These are phyloP conservation scores for Theonella swinhoei DNA, from an alignment of 37 sponge, comb jelly and placozoan species.

Conservation along the genomic window DNA sequence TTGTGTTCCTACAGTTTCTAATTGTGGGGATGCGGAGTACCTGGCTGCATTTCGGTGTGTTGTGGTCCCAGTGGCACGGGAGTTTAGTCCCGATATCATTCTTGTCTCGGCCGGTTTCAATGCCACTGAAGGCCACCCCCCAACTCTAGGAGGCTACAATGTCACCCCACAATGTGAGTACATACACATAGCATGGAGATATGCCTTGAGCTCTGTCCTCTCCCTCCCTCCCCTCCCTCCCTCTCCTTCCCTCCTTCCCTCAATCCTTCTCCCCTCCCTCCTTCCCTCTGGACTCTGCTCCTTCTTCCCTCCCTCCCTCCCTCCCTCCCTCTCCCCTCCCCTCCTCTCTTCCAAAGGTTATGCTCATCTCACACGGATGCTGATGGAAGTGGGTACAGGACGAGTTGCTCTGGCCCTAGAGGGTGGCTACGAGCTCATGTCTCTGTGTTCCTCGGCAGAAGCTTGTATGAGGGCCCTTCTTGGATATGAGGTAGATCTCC, in stretches of 20 bases:
- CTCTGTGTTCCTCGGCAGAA: conserved; percentile 86
- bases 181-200: too few species aligned
- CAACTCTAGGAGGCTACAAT: conserved; percentile 83
- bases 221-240: neutral
- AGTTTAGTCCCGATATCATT: conserved; percentile 86
- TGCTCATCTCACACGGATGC: conserved; percentile 79
- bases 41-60: conserved; percentile 90
- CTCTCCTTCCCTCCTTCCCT: neutral
- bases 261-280: neutral
- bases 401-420: conserved; percentile 90
- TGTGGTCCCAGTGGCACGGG: conserved; percentile 72
- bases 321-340: neutral
- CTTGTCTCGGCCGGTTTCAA: conserved; percentile 95
- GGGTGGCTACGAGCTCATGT: conserved; percentile 89
- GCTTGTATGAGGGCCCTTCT: conserved; percentile 80
- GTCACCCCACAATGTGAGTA: conserved; percentile 85
- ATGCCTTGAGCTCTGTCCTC: too few species aligned
- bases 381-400: conserved; percentile 83
- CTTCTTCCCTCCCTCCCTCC: neutral
- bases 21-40: conserved; percentile 92
- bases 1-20: too few species aligned
- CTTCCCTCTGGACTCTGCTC: neutral
- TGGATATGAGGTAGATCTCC: conserved; percentile 73
- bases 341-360: conserved; percentile 50
- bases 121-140: conserved; percentile 84